A percentile compares a stretch with the other conserved stretches of the same genome.
Conservation (phyloP, 2,113 vertebrate species). For the Callipepla californica region DNA sequence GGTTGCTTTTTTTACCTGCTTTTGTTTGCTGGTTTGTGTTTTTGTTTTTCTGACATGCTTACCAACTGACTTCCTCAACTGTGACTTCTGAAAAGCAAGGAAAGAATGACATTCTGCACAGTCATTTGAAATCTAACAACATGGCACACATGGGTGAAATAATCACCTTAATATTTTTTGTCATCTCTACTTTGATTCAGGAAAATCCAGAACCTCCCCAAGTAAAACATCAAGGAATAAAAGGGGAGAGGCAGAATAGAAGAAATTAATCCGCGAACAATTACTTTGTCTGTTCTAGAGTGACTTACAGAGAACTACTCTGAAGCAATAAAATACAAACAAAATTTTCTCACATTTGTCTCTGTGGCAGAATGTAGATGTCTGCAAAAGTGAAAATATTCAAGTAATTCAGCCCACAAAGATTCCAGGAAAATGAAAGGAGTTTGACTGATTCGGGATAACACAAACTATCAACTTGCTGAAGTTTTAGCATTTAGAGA, state of each 20-base stretch:
- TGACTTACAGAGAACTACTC: not conserved
- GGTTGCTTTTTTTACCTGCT: not conserved
- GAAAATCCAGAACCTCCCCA: not conserved
- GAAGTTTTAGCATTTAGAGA: constrained; percentile 41
- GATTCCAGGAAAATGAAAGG: constrained; percentile 61
- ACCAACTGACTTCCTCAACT: not conserved
- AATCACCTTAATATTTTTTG: not conserved
- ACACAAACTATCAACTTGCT: constrained; percentile 48
- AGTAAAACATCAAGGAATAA: not conserved
- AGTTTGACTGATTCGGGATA: constrained; percentile 55
- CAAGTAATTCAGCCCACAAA: constrained; percentile 51
- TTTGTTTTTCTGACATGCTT: not conserved
- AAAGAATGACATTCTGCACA: not conserved
- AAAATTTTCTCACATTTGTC: constrained; percentile 42
- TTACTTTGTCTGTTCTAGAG: not conserved
- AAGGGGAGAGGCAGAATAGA: not conserved
- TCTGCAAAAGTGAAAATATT: constrained; percentile 56
- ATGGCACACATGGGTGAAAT: not conserved
- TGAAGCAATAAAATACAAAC: constrained; percentile 33
- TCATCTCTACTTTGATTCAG: not conserved
- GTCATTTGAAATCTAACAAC: not conserved
- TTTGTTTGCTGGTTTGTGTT: not conserved
- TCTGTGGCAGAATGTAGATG: constrained; percentile 10
- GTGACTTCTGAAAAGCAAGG: not conserved
- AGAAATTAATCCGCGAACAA: not conserved